These are phyloP conservation scores for Diogma glabrata DNA, from an alignment of 2,888 invertebrate genomes.

Conservation along the genomic window DNA sequence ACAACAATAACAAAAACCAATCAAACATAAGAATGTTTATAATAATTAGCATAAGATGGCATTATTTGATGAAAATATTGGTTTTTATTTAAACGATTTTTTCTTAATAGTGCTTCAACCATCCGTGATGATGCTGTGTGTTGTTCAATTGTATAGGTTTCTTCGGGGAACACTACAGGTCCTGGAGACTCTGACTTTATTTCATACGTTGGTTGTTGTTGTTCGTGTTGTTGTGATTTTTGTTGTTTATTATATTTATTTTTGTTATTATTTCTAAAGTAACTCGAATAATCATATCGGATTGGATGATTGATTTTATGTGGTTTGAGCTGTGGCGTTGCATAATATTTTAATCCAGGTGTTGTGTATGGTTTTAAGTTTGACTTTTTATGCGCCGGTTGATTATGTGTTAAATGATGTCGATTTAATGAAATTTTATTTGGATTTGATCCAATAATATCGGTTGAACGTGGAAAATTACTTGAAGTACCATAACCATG, in stretches of 20 bases:
- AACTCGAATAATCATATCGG: conserved; percentile 5
- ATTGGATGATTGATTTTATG: background rate
- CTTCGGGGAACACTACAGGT: conserved; percentile 9
- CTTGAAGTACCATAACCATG: background rate
- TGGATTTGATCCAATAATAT: conserved; percentile 12
- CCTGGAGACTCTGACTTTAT: conserved; percentile 6
- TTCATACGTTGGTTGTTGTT: background rate
- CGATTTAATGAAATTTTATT: background rate
- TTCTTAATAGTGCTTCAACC: conserved; percentile 3
- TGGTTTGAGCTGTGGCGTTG: conserved; percentile 17
- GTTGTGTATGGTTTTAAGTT: conserved; percentile 36
- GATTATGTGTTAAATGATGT: background rate
- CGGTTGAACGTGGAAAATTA: conserved; percentile 26
- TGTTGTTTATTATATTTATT: background rate
- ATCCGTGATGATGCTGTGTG: conserved; percentile 10
- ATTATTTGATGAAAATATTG: background rate
- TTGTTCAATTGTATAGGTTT: conserved; percentile 9
- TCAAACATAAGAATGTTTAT: conserved; percentile 2
- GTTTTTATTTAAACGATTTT: background rate
- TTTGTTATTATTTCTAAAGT: background rate
- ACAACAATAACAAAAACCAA: no score
- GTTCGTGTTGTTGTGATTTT: no score
- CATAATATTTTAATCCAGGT: conserved; percentile 39
- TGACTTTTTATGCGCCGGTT: conserved; percentile 27
- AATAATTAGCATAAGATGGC: conserved; percentile 2